Conservation (phyloP, 2,888 invertebrate species). For the Fragum fragum region DNA sequence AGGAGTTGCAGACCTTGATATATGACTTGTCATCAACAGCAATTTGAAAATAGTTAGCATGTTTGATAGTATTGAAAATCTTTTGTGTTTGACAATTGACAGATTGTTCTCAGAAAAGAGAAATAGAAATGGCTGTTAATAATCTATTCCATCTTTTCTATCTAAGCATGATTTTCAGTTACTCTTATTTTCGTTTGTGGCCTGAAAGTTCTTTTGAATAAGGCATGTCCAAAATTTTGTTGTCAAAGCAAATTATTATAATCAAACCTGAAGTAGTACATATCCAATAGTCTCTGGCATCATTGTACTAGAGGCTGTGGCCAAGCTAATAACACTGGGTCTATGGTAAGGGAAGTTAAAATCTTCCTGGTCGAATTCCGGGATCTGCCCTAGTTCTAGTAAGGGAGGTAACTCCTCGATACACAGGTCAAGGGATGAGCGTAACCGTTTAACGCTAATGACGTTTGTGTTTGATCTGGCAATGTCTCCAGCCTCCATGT, state of each 20-base stretch:
- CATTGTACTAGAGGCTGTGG: conserved; percentile 78
- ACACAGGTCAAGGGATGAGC: conserved; percentile 84
- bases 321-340: conserved; percentile 82
- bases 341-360: conserved; percentile 85
- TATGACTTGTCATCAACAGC: too few species aligned
- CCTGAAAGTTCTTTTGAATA: too few species aligned
- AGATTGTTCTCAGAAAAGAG: too few species aligned
- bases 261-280: conserved; percentile 82
- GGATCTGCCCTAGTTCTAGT: conserved; percentile 81
- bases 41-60: too few species aligned
- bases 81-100: too few species aligned
- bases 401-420: conserved; percentile 83
- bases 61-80: too few species aligned
- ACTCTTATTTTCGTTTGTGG: too few species aligned
- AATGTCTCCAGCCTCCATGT: conserved; percentile 81
- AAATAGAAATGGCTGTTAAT: too few species aligned
- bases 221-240: too few species aligned
- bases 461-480: conserved; percentile 37
- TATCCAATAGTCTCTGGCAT: conserved; percentile 85
- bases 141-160: too few species aligned
- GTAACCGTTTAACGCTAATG: conserved; percentile 76
- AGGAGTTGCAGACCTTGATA: too few species aligned
- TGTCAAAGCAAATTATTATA: not conserved
- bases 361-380: conserved; percentile 68
- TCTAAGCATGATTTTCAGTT: too few species aligned